Percentiles rank a stretch among this genome's conserved stretches.
Evolutionary conservation across 2,113 vertebrate genomes (phyloP).

Genomic region (Vulpes ferrilata): DNA sequence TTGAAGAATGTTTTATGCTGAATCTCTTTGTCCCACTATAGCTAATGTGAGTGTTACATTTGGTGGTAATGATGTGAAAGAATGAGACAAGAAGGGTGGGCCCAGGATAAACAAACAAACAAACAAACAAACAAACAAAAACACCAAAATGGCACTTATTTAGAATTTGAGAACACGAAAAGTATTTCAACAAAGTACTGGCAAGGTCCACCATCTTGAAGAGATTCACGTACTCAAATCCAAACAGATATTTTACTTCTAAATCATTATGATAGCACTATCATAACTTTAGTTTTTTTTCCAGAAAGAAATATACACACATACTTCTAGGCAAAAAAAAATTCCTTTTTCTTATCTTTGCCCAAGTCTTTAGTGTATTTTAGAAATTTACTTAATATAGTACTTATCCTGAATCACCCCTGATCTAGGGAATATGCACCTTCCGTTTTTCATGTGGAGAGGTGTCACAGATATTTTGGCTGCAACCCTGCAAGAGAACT

Average conservation of each 20-base stretch:
- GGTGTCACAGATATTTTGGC: neutral
- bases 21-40: neutral
- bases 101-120: neutral
- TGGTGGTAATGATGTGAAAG: neutral
- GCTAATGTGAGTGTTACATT: neutral
- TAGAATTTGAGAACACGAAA: neutral
- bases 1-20: neutral
- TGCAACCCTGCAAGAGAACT: neutral
- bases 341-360: neutral
- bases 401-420: neutral
- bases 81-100: neutral
- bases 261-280: neutral
- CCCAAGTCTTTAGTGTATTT: neutral
- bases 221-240: neutral
- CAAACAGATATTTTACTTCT: neutral
- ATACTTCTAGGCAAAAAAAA: neutral
- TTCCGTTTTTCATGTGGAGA: neutral
- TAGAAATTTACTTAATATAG: neutral
- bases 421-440: neutral
- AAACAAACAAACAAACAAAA: neutral
- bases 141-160: neutral
- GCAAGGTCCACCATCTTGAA: neutral
- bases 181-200: neutral
- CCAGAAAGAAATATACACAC: neutral
- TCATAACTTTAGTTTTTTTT: neutral